Percentiles rank a stretch among this genome's conserved stretches.
Conservation (phyloP, 2,113 vertebrate species). For the Junco hyemalis region DNA sequence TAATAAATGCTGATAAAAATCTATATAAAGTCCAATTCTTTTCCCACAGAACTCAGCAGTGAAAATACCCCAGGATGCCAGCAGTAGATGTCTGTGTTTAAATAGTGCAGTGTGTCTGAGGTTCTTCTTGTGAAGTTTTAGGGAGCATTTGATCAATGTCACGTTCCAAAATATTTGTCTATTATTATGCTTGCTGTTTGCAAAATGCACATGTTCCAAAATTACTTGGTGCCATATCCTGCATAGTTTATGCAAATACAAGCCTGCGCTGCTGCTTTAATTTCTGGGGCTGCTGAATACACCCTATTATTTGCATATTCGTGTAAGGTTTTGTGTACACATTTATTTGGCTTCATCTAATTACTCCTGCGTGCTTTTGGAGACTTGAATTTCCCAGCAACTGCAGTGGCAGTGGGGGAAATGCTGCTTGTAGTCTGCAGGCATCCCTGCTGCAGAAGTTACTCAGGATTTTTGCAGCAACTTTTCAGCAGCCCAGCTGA, state of each 20-base stretch:
- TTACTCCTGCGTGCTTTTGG: conserved; percentile 21
- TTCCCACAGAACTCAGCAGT: conserved; percentile 30
- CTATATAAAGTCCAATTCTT: conserved; percentile 34
- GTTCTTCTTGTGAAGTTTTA: background rate
- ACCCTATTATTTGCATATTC: conserved; percentile 49
- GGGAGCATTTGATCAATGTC: background rate
- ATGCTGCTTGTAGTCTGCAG: background rate
- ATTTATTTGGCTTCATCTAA: conserved; percentile 44
- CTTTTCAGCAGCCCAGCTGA: conserved; percentile 1
- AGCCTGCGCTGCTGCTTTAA: background rate
- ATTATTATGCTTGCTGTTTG: background rate
- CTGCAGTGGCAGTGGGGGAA: background rate
- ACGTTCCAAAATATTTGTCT: background rate
- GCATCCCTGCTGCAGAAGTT: conserved; percentile 19
- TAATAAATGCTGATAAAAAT: conserved; percentile 63
- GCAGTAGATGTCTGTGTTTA: background rate
- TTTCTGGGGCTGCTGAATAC: conserved; percentile 11
- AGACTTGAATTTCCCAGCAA: conserved; percentile 41
- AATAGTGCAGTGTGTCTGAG: background rate
- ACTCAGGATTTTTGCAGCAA: background rate
- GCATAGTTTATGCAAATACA: conserved; percentile 33
- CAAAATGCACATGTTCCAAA: background rate
- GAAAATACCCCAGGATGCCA: background rate
- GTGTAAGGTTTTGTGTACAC: conserved; percentile 7
- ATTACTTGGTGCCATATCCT: conserved; percentile 2